Evolutionary conservation across 2,888 invertebrate genomes (phyloP), one percentile per base, ranked within the genome.

Genomic region (Drymonia ruficornis): DNA sequence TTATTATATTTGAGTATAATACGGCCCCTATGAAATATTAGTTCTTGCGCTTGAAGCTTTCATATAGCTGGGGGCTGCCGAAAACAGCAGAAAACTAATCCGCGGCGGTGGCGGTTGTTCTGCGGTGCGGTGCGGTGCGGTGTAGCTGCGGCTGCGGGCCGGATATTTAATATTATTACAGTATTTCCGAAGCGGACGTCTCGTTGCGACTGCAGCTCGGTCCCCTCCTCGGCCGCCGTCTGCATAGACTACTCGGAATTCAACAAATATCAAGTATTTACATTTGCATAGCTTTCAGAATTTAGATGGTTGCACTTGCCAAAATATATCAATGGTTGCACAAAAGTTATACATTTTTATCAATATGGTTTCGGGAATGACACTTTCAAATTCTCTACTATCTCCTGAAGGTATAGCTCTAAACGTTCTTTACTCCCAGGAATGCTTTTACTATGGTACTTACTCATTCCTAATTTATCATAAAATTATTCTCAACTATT

Each of bases 161-260:
- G 72, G 74, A 70, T 76, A 74, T 72, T 70, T 68, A 68, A 74
- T 70, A 74, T 67, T 74, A 74, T 76, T 72, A 74, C 54, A 55
- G 56, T 58, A 64, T 72, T 63, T 74, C 75, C 68, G 65, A 59
- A 59, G 60, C 67, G 66, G 70, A 72, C 59, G 65, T 57, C 59
- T 62, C 53, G 40, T 40, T 29, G 45, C 45, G n/a, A 23, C 23
- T 15, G 28, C 23, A 28, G n/a, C 45, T 8, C 8, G 15, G 28
- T 36, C 11, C n/a, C 36, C 36, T 3, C 36, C 3, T 9, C 36
- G n/a, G 36, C n/a, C 36, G 18, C 13, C 15, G 19, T 12, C 19
- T 12, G 1, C 19, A 19, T 18, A 43, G 4, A 19, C 4, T 12
- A 36, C 12, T 6, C 43, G 5, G 19, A 18, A 11, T 43, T 43